Evolutionary conservation across 35 echinoderm and acorn worm genomes (phyloP).

Genomic region (Acanthaster planci): DNA sequence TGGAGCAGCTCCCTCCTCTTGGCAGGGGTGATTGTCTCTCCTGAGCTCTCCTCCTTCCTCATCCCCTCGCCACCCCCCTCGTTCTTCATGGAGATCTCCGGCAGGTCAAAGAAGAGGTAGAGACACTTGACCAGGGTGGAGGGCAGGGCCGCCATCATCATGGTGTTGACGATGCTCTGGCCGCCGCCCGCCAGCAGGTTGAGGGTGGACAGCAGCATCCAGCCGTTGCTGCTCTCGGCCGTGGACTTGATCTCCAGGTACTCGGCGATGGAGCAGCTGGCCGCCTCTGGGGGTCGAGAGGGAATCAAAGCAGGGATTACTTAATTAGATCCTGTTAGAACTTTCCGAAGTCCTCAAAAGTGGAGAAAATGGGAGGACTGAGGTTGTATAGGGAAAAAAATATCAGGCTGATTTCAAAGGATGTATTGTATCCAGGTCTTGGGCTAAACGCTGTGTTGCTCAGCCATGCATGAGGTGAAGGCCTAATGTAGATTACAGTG

Average conservation of each 20-base stretch:
- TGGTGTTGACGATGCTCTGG: slow-evolving; percentile 87
- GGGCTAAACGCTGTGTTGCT: too few relatives aligned
- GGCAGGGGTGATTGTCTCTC: slow-evolving; percentile 47
- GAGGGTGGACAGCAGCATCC: slow-evolving; percentile 92
- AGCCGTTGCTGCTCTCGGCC: slow-evolving; percentile 90
- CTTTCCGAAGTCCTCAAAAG: too few relatives aligned
- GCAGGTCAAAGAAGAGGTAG: slow-evolving; percentile 96
- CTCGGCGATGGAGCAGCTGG: slow-evolving; percentile 90
- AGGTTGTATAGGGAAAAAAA: too few relatives aligned
- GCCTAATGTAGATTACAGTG: too few relatives aligned
- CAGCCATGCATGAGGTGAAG: too few relatives aligned
- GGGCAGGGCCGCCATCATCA: slow-evolving; percentile 90
- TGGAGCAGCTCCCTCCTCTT: slow-evolving; percentile 78
- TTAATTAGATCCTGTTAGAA: too few relatives aligned
- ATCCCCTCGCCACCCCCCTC: slow-evolving; percentile 30
- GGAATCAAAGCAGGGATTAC: background rate
- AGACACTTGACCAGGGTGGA: slow-evolving; percentile 99
- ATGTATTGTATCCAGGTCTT: too few relatives aligned
- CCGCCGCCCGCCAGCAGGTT: slow-evolving; percentile 86
- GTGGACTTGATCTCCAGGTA: slow-evolving; percentile 90
- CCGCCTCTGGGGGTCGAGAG: slow-evolving; percentile 65
- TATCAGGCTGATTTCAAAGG: too few relatives aligned
- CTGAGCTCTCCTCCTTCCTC: background rate
- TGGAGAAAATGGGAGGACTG: too few relatives aligned
- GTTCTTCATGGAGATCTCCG: slow-evolving; percentile 52